Evolutionary conservation across 1,140 invertebrate species (phyloP).

Genomic region (Zaprionus capensis): DNA sequence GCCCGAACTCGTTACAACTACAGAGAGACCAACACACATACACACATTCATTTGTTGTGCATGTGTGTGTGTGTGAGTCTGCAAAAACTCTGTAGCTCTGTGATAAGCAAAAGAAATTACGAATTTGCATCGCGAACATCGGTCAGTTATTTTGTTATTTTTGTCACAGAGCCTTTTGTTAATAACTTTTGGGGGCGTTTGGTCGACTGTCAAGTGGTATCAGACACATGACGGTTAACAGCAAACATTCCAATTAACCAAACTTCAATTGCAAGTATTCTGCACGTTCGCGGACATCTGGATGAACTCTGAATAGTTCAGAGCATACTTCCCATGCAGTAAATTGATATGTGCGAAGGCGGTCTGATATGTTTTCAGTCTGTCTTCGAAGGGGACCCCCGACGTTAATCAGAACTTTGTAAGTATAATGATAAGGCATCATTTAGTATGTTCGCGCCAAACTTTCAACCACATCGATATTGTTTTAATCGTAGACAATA

Average conservation of each 20-base stretch:
- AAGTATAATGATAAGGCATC: no score
- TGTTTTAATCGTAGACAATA: no score
- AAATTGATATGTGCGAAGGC: no score
- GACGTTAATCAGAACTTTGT: no score
- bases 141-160: conserved; percentile 3
- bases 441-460: no score
- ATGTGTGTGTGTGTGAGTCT: neutral
- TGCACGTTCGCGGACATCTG: conserved; percentile 2
- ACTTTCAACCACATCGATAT: no score
- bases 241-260: conserved; percentile 43
- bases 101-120: conserved; percentile 43
- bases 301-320: neutral
- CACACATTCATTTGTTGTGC: neutral
- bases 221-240: conserved; percentile 12
- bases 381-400: no score
- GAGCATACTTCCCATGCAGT: no score
- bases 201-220: conserved; percentile 12
- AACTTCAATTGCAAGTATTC: conserved; percentile 4
- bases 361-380: no score
- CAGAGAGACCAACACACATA: conserved; percentile 1
- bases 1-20: conserved; percentile 44
- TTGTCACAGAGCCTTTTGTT: conserved; percentile 23
- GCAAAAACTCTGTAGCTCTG: conserved; percentile 5
- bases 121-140: conserved; percentile 34
- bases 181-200: conserved; percentile 31